These are phyloP conservation scores for Cancer borealis DNA, from an alignment of 2,888 invertebrate species.

Conservation along the genomic window DNA sequence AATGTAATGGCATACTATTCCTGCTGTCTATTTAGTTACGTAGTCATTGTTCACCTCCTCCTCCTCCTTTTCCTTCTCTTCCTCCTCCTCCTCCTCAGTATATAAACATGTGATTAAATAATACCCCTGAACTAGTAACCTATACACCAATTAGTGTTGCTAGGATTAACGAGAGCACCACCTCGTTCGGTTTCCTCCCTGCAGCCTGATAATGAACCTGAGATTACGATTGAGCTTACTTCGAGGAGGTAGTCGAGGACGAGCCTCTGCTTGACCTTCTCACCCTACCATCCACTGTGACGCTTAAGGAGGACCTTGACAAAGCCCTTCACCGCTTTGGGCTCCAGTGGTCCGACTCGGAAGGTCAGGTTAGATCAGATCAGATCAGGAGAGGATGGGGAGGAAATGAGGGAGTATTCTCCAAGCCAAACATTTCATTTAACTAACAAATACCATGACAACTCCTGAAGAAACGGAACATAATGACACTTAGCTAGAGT, in stretches of 20 bases:
- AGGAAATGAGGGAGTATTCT: not conserved
- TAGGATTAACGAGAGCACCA: too few relatives aligned
- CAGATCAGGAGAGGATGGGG: not conserved
- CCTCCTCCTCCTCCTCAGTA: too few relatives aligned
- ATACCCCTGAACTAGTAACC: too few relatives aligned
- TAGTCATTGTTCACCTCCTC: too few relatives aligned
- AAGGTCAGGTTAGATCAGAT: conserved; percentile 43
- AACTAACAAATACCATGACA: not conserved
- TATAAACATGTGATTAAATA: too few relatives aligned
- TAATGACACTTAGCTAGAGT: not conserved
- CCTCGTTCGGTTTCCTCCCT: not conserved
- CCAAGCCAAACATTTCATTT: not conserved
- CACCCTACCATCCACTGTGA: conserved; percentile 60
- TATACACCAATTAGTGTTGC: too few relatives aligned
- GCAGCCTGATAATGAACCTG: conserved; percentile 60
- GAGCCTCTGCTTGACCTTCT: conserved; percentile 63
- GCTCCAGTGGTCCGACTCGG: not conserved
- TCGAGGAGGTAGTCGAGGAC: conserved; percentile 42
- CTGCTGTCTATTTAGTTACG: too few relatives aligned
- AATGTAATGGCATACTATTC: too few relatives aligned
- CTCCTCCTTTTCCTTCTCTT: too few relatives aligned
- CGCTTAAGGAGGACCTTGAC: conserved; percentile 69
- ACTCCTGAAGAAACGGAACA: not conserved
- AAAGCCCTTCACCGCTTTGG: not conserved
- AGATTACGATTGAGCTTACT: conserved; percentile 62